These are phyloP conservation scores for Pimephales promelas DNA, from an alignment of 2,113 vertebrate genomes.

Conservation along the genomic window DNA sequence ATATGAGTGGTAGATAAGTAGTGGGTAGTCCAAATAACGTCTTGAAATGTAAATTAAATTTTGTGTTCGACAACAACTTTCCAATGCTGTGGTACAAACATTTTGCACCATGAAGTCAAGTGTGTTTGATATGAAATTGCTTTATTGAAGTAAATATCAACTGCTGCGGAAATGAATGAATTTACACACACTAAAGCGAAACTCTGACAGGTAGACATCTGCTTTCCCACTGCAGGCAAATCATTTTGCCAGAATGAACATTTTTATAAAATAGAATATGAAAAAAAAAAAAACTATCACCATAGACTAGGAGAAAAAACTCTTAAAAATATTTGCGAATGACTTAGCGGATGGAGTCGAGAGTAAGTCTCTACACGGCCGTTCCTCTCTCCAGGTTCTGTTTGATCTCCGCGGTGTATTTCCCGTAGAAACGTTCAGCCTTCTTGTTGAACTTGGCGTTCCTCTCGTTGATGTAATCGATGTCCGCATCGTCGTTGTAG, in stretches of 20 bases:
- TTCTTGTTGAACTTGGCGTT: constrained; percentile 99
- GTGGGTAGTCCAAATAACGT: background rate
- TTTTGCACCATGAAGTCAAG: background rate
- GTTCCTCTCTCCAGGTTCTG: constrained; percentile 98
- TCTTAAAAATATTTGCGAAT: background rate
- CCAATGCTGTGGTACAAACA: background rate
- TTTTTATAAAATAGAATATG: background rate
- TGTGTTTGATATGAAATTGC: background rate
- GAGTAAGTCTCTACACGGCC: constrained; percentile 75
- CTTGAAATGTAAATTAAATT: background rate
- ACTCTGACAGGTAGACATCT: background rate
- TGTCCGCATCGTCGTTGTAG: constrained; percentile 94
- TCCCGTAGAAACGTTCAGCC: constrained; percentile 96
- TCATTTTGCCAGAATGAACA: background rate
- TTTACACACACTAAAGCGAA: background rate
- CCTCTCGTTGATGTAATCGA: constrained; percentile 97
- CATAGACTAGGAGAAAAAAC: background rate
- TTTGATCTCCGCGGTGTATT: constrained; percentile 96
- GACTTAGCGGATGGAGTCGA: background rate
- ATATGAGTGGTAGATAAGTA: background rate
- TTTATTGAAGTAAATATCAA: background rate
- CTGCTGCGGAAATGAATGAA: background rate
- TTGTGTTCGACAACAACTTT: background rate
- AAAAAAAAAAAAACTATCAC: background rate
- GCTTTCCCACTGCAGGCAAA: constrained; percentile 2